Percentiles rank a stretch among this genome's conserved stretches.
phyloP scores from a whole-genome alignment of 2,888 invertebrate genomes.

The Seladonia tumulorum region DNA sequence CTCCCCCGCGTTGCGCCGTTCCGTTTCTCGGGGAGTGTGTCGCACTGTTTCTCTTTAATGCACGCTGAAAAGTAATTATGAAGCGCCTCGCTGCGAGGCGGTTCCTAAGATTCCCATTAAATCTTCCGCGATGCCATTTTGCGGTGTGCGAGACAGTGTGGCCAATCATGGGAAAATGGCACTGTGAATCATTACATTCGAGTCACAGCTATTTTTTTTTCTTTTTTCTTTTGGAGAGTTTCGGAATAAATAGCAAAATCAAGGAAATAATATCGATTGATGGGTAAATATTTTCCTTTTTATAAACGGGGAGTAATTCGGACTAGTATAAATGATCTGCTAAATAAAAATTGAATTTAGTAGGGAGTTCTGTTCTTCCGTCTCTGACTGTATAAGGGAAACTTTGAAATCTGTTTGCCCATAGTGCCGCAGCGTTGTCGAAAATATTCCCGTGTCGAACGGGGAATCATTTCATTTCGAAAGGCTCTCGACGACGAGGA shows the following conservation, averaged over 20 bases:
- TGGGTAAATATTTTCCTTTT: too few species aligned
- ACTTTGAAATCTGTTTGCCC: too few species aligned
- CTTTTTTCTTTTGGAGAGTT: too few species aligned
- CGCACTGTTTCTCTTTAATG: background rate
- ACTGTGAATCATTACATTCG: background rate
- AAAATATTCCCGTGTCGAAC: background rate
- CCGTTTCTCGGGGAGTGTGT: background rate
- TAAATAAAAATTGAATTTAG: too few species aligned
- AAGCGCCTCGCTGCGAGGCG: background rate
- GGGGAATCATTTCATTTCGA: background rate
- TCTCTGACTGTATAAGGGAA: too few species aligned
- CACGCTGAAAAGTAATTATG: conserved; percentile 4
- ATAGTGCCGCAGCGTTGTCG: background rate
- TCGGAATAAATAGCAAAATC: too few species aligned
- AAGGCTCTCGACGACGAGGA: background rate
- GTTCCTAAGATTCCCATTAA: background rate
- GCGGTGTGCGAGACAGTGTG: background rate
- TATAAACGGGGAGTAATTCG: too few species aligned
- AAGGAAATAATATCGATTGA: too few species aligned
- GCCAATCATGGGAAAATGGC: background rate
- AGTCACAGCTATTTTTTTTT: too few species aligned
- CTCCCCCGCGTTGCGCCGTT: background rate
- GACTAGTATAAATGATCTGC: too few species aligned
- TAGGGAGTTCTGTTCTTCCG: too few species aligned
- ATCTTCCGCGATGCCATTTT: background rate